Conservation (phyloP, 2,797 vertebrate genomes). For the Podargus strigoides region DNA sequence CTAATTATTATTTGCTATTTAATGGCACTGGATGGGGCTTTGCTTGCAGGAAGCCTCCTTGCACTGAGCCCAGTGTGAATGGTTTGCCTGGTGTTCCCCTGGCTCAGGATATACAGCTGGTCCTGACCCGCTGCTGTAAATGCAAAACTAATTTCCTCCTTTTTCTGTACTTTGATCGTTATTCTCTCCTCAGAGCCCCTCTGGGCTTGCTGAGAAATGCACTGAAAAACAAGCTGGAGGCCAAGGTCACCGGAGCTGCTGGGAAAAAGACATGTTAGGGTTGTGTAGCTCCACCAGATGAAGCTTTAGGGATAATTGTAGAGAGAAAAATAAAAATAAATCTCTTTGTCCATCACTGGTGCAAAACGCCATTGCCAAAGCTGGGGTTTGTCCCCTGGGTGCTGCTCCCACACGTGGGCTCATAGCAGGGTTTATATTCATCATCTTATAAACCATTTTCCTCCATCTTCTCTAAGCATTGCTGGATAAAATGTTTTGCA, state of each 20-base stretch:
- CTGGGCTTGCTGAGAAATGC: background rate
- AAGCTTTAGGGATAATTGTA: background rate
- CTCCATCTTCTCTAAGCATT: rapidly evolving
- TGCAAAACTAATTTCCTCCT: background rate
- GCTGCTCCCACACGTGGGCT: background rate
- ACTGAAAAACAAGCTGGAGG: background rate
- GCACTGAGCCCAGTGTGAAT: rapidly evolving
- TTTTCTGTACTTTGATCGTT: background rate
- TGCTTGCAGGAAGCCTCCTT: background rate
- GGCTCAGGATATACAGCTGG: background rate
- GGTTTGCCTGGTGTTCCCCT: background rate
- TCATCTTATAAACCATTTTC: rapidly evolving
- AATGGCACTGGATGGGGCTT: background rate
- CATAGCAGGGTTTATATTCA: background rate
- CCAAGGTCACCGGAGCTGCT: background rate
- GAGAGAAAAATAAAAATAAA: too few species aligned
- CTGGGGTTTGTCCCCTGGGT: background rate
- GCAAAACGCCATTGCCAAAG: background rate
- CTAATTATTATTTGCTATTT: background rate
- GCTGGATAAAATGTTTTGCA: background rate
- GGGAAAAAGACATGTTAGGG: background rate
- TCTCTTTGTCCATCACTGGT: background rate
- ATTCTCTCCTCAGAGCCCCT: background rate
- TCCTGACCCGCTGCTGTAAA: background rate
- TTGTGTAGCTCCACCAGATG: rapidly evolving